Evolutionary conservation across 2,113 vertebrate genomes (phyloP), one percentile per base, ranked within the genome.

Genomic region (Salvelinus alpinus): DNA sequence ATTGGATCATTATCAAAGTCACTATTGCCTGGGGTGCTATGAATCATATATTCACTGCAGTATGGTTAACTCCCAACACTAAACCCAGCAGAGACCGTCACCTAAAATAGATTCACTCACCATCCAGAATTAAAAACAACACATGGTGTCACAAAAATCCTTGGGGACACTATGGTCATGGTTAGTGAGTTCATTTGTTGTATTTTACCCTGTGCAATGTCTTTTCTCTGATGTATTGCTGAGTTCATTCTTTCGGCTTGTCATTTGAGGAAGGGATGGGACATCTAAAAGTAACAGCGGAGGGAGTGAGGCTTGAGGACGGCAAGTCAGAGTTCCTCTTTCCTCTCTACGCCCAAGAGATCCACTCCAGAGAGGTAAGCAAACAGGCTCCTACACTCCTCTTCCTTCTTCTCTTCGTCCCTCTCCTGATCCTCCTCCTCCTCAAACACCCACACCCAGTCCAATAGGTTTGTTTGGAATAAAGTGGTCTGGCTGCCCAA

Each of bases 241-340:
- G 38, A 44, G 38, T 3, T 11, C 2, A 44, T 44, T 73, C 9
- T 57, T 27, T 81, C 47, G 18, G 13, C 64, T 79, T 73, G 31
- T 71, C 57, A 74, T 80, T 82, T 51, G 80, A 99, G 98, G 93
- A 92, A 72, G 98, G 97, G 75, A 98, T 99, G 98, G 98, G 98
- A 71, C 90, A 95, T 60, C 87, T 99, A 11, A 91, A 93, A 80
- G 95, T 99, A n/a, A 93, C 91, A 0, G 84, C 92, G 76, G 95
- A 98, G 38, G 97, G 97, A 2, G 93, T 99, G 72, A 94, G 92
- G 76, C 88, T 99, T 78, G 95, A 99, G 66, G 95, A 99, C 22
- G 97, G 97, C 38, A 96, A 99, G 77, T 99, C 97, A 0, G 98
- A 99, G 84, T 99, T 99, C 83, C 94, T 99, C 31, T 94, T 95